Conservation (phyloP, 2,888 invertebrate genomes). For the Parnassius mnemosyne region DNA sequence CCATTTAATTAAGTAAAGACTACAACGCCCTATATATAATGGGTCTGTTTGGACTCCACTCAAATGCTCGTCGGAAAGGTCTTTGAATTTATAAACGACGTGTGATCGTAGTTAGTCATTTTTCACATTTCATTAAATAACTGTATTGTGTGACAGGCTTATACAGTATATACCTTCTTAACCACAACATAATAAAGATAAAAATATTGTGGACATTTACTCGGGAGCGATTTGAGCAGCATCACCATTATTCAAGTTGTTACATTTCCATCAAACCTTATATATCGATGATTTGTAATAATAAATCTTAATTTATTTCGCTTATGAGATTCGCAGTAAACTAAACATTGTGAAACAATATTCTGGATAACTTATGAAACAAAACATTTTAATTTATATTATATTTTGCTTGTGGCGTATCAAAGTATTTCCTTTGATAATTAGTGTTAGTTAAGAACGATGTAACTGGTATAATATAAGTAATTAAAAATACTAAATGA, state of each 20-base stretch:
- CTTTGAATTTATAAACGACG: too few species aligned
- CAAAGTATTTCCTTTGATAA: slow-evolving; percentile 22
- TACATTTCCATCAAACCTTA: too few species aligned
- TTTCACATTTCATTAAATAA: too few species aligned
- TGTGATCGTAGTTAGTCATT: too few species aligned
- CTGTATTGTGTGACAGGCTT: too few species aligned
- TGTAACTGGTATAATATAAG: slow-evolving; percentile 9
- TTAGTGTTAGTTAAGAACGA: slow-evolving; percentile 7
- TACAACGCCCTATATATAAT: neutral
- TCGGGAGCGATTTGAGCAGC: too few species aligned
- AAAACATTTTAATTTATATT: slow-evolving; percentile 32
- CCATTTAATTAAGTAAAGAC: neutral
- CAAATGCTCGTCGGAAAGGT: slow-evolving; percentile 20
- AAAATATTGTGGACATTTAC: too few species aligned
- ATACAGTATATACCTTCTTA: too few species aligned
- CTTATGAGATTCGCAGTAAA: neutral
- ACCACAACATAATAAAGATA: too few species aligned
- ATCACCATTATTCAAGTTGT: too few species aligned
- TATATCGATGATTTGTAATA: neutral
- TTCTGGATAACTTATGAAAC: slow-evolving; percentile 79
- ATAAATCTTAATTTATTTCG: neutral
- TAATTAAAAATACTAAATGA: slow-evolving; percentile 14
- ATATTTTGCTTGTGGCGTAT: slow-evolving; percentile 21
- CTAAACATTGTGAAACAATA: slow-evolving; percentile 54
- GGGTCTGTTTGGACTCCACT: neutral